Evolutionary conservation across 1,140 invertebrate genomes (phyloP).

Genomic region (Anastatus disparis): DNA sequence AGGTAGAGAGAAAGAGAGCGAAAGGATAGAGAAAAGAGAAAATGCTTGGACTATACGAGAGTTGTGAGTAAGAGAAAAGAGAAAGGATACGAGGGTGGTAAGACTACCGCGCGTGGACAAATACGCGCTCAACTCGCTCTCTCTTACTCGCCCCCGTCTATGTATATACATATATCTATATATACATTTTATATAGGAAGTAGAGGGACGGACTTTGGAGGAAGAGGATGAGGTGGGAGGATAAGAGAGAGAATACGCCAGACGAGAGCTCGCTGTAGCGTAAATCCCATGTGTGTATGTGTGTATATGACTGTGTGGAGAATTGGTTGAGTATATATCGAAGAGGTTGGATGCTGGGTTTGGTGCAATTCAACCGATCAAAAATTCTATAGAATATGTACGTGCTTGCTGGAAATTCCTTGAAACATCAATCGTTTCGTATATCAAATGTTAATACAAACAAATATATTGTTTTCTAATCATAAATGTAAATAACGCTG

Average conservation of each 20-base stretch:
- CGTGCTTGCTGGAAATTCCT: too few species aligned
- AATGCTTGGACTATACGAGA: too few species aligned
- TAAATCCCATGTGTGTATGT: constrained; percentile 2
- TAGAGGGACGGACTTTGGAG: background rate
- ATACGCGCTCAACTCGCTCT: constrained; percentile 46
- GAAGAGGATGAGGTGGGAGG: background rate
- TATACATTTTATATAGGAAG: too few species aligned
- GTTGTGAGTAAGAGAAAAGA: too few species aligned
- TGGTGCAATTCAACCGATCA: constrained; percentile 11
- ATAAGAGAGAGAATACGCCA: background rate
- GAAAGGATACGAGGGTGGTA: constrained; percentile 46
- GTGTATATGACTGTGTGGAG: background rate
- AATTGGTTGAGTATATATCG: background rate
- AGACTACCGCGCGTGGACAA: constrained; percentile 56
- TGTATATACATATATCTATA: too few species aligned
- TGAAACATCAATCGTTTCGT: too few species aligned
- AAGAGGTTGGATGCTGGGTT: too few species aligned
- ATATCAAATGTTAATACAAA: too few species aligned
- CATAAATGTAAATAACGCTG: too few species aligned
- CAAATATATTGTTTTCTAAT: too few species aligned
- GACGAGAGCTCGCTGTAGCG: background rate
- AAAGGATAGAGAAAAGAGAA: constrained; percentile 3
- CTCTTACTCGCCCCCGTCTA: too few species aligned
- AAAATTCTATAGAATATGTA: constrained; percentile 14
- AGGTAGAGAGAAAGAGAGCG: constrained; percentile 26